These are phyloP conservation scores for Drosophila emarginata DNA, from an alignment of 2,888 invertebrate species.

Conservation along the genomic window DNA sequence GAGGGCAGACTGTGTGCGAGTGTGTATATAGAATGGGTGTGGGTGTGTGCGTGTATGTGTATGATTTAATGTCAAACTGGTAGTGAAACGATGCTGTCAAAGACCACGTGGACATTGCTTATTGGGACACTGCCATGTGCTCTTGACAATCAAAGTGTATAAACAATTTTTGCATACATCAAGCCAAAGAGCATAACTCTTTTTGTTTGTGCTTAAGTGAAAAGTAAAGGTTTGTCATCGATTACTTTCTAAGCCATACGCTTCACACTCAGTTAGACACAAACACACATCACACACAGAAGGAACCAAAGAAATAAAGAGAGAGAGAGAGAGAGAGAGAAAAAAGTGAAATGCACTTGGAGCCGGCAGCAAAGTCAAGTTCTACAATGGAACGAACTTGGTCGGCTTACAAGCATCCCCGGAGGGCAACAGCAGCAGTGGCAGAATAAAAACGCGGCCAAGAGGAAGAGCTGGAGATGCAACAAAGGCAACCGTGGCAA, in stretches of 20 bases:
- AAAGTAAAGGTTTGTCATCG: slow-evolving; percentile 35
- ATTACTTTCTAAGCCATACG: slow-evolving; percentile 29
- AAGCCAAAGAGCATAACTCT: slow-evolving; percentile 1
- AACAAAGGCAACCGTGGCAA: slow-evolving; percentile 14
- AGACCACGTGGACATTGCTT: slow-evolving; percentile 31
- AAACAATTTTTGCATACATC: slow-evolving; percentile 33
- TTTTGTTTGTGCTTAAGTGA: slow-evolving; percentile 14
- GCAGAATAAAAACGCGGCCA: slow-evolving; percentile 36
- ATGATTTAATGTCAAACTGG: slow-evolving; percentile 53
- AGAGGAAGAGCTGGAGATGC: slow-evolving; percentile 7
- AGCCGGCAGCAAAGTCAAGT: slow-evolving; percentile 60
- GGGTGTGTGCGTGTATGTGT: slow-evolving; percentile 20
- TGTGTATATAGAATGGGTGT: slow-evolving; percentile 26
- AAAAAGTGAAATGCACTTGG: slow-evolving; percentile 47
- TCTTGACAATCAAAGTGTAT: slow-evolving; percentile 38
- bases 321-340: neutral
- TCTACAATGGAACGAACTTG: slow-evolving; percentile 38
- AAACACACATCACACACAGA: slow-evolving; percentile 16
- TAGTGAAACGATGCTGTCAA: slow-evolving; percentile 50
- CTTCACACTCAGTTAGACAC: slow-evolving; percentile 32
- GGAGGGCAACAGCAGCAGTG: neutral
- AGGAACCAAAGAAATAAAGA: neutral
- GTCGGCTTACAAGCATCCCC: slow-evolving; percentile 17
- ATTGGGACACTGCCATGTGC: slow-evolving; percentile 31
- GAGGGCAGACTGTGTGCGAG: neutral